phyloP scores from a whole-genome alignment of 2,888 invertebrate species.

The Monoplex corrugatus region DNA sequence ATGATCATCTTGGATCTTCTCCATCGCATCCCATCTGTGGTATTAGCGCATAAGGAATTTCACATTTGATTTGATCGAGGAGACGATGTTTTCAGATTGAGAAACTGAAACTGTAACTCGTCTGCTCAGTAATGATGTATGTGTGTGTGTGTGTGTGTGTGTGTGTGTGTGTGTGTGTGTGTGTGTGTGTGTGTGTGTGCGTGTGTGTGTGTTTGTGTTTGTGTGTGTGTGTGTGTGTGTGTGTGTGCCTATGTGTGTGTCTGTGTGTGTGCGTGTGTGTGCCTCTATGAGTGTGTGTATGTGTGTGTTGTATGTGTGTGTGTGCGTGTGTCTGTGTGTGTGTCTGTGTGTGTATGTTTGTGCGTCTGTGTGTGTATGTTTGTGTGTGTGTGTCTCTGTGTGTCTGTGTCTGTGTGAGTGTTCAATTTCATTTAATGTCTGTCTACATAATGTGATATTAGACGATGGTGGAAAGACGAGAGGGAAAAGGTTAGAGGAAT shows the following conservation, averaged over 20 bases:
- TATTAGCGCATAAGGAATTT: too few species aligned
- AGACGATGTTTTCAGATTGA: too few species aligned
- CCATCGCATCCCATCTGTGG: too few species aligned
- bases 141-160: conserved; percentile 11
- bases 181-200: not conserved
- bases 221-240: conserved; percentile 26
- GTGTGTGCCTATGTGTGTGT: not conserved
- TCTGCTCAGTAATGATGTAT: too few species aligned
- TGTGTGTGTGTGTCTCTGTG: not conserved
- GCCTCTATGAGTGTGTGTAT: not conserved
- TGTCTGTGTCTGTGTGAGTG: not conserved
- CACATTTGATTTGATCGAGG: too few species aligned
- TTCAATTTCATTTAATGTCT: too few species aligned
- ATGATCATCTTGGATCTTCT: too few species aligned
- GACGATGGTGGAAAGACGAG: too few species aligned
- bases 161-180: not conserved
- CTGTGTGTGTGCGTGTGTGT: not conserved
- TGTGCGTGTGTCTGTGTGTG: not conserved
- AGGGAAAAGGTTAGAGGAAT: too few species aligned
- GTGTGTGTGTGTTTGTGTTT: not conserved
- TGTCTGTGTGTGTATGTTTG: too few species aligned
- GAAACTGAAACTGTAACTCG: too few species aligned
- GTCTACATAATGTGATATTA: too few species aligned
- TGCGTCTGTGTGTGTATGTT: not conserved
- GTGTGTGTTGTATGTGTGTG: not conserved